These are phyloP conservation scores for Palythoa heliodiscus DNA, from an alignment of 92 coral and sea anemone species.

Conservation along the genomic window DNA sequence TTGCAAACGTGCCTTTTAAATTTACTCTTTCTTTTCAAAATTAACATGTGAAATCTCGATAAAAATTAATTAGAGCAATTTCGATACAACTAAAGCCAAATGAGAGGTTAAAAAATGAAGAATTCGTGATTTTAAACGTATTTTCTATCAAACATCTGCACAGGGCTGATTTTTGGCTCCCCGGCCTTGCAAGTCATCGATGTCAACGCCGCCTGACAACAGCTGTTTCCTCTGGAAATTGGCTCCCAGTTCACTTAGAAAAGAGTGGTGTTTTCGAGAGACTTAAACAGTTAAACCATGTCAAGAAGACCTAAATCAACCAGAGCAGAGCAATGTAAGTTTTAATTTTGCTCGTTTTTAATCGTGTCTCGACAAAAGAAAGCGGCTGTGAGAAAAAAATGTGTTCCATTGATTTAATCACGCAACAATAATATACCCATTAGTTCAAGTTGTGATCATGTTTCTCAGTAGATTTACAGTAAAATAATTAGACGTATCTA, in stretches of 20 bases:
- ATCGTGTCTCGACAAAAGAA: too few relatives aligned
- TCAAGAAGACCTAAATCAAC: slow-evolving; percentile 83
- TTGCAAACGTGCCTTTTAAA: background rate
- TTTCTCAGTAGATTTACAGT: too few relatives aligned
- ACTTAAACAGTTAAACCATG: slow-evolving; percentile 51
- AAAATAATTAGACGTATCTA: too few relatives aligned
- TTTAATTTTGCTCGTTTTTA: background rate
- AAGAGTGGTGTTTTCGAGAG: background rate
- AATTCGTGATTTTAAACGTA: background rate
- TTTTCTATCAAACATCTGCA: slow-evolving; percentile 20
- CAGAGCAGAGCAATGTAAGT: slow-evolving; percentile 89
- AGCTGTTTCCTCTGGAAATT: slow-evolving; percentile 2
- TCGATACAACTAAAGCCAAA: background rate
- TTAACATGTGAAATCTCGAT: background rate
- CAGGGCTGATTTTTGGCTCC: background rate
- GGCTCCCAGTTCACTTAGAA: background rate
- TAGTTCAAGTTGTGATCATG: too few relatives aligned
- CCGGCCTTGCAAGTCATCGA: background rate
- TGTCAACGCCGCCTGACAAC: background rate
- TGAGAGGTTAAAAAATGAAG: background rate
- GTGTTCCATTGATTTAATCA: too few relatives aligned
- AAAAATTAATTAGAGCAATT: background rate
- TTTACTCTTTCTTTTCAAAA: background rate
- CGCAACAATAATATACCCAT: too few relatives aligned
- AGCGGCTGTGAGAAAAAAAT: too few relatives aligned